Conservation (phyloP, 2,888 invertebrate species). For the Ptychoptera albimana region DNA sequence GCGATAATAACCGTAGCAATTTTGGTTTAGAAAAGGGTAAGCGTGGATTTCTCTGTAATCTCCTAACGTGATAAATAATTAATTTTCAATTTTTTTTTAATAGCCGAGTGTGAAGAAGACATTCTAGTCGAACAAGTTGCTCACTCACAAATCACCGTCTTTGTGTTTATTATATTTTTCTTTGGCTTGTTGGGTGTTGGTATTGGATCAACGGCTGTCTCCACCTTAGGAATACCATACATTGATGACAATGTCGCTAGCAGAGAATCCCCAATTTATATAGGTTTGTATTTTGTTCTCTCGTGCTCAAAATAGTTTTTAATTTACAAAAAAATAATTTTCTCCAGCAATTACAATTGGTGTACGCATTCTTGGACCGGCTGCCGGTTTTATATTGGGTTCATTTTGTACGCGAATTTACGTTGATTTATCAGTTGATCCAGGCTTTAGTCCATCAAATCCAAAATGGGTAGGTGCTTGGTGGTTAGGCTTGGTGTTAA, state of each 20-base stretch:
- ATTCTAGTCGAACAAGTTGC: conserved; percentile 47
- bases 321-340: conserved; percentile 1
- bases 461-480: conserved; percentile 92
- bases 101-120: conserved; percentile 39
- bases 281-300: conserved; percentile 43
- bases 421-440: conserved; percentile 56
- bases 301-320: background rate
- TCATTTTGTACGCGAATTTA: conserved; percentile 78
- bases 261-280: conserved; percentile 80
- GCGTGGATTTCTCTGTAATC: too few relatives aligned
- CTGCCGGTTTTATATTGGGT: conserved; percentile 77
- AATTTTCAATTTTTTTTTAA: too few relatives aligned
- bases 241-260: conserved; percentile 89
- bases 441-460: conserved; percentile 61
- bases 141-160: conserved; percentile 59
- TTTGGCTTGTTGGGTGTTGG: conserved; percentile 76
- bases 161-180: conserved; percentile 78
- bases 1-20: conserved; percentile 4
- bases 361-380: conserved; percentile 78
- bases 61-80: too few relatives aligned
- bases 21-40: background rate
- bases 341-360: conserved; percentile 75
- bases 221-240: conserved; percentile 83
- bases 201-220: conserved; percentile 83
- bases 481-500: conserved; percentile 85